A percentile compares a stretch with the other conserved stretches of the same genome.
These are phyloP conservation scores for Drosophila putrida DNA, from an alignment of 2,888 invertebrate species.

Conservation along the genomic window DNA sequence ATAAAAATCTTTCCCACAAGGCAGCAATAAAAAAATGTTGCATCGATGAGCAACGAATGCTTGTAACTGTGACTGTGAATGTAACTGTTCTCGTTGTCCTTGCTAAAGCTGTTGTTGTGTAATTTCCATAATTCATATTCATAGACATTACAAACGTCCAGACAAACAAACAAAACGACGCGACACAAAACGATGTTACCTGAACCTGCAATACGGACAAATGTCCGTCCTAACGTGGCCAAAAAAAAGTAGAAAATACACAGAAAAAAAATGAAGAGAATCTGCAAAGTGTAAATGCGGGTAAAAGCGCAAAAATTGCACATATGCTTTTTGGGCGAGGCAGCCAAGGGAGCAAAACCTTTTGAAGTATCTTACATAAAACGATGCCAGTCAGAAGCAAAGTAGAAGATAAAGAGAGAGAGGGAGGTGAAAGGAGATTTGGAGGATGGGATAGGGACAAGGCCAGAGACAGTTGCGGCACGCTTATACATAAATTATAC, in stretches of 20 bases:
- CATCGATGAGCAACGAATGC: constrained; percentile 31
- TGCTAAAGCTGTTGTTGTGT: constrained; percentile 52
- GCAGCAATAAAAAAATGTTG: constrained; percentile 22
- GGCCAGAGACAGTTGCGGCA: constrained; percentile 35
- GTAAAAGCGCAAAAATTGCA: constrained; percentile 66
- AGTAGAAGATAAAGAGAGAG: neutral
- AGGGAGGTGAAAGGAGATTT: neutral
- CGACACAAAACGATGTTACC: constrained; percentile 36
- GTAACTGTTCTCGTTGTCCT: constrained; percentile 46
- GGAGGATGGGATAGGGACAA: neutral
- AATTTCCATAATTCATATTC: constrained; percentile 83
- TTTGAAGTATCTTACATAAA: constrained; percentile 22
- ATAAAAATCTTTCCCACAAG: constrained; percentile 36
- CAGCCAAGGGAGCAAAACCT: constrained; percentile 16
- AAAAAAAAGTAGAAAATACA: constrained; percentile 21
- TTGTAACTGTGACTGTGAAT: constrained; percentile 33
- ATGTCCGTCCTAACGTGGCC: constrained; percentile 61
- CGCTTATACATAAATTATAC: constrained; percentile 61
- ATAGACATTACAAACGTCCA: constrained; percentile 66
- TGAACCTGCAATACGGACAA: constrained; percentile 83
- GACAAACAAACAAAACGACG: constrained; percentile 55
- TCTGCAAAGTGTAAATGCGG: constrained; percentile 68
- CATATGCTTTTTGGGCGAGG: constrained; percentile 63
- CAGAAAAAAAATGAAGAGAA: constrained; percentile 31
- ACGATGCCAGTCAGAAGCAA: constrained; percentile 16